phyloP scores from a whole-genome alignment of 2,888 invertebrate genomes.

The Epirrhoe alternata region DNA sequence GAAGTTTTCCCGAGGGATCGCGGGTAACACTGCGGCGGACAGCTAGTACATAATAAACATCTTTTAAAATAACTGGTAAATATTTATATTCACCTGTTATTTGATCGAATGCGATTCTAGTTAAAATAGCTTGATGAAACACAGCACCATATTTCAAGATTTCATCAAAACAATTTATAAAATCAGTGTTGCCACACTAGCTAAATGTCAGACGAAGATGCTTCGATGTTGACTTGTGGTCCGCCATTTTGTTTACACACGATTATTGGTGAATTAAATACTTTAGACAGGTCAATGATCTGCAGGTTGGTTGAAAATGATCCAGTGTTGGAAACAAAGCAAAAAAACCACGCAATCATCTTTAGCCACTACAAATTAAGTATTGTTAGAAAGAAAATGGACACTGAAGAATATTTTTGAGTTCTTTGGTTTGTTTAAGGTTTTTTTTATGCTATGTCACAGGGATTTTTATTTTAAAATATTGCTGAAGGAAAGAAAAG shows the following conservation, averaged over 20 bases:
- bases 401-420: no score
- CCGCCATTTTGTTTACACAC: neutral
- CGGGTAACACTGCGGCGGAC: no score
- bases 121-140: neutral
- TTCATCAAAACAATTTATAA: constrained; percentile 19
- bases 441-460: no score
- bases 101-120: neutral
- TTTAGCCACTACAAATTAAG: no score
- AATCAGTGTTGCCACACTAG: constrained; percentile 36
- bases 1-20: no score
- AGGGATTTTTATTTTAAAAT: no score
- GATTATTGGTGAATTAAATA: neutral
- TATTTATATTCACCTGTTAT: neutral
- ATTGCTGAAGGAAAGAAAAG: no score
- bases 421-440: no score
- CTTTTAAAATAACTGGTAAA: neutral
- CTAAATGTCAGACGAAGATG: constrained; percentile 58
- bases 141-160: constrained; percentile 11
- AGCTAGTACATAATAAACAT: neutral
- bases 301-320: neutral
- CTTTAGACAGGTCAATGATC: neutral
- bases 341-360: no score
- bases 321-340: neutral
- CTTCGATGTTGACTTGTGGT: constrained; percentile 12
- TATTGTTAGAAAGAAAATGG: no score